These are phyloP conservation scores for Nesoenas mayeri DNA, from an alignment of 2,113 vertebrate species.

Conservation along the genomic window DNA sequence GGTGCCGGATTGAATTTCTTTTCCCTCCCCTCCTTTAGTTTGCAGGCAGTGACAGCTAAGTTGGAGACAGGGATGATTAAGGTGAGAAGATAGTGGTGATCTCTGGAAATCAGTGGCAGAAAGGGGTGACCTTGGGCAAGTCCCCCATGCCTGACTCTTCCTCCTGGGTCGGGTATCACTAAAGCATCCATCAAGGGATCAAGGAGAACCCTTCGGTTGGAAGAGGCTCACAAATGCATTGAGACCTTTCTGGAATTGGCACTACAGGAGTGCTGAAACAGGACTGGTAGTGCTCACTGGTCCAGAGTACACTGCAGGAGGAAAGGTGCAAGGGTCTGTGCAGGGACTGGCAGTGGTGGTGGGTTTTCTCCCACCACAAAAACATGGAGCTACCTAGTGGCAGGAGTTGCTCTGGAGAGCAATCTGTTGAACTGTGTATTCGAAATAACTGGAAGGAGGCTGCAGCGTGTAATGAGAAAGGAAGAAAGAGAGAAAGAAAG, in stretches of 20 bases:
- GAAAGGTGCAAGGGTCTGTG: background rate
- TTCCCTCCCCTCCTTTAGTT: background rate
- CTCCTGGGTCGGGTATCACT: background rate
- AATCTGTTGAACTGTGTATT: constrained; percentile 43
- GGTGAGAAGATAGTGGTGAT: background rate
- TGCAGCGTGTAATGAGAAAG: background rate
- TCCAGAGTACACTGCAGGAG: background rate
- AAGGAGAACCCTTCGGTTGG: background rate
- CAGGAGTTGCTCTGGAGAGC: background rate
- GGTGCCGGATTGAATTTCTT: background rate
- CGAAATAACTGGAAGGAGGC: background rate
- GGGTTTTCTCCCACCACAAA: background rate
- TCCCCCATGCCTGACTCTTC: background rate
- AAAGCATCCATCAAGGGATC: background rate
- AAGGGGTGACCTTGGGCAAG: background rate
- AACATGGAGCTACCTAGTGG: background rate
- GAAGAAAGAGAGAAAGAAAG: background rate
- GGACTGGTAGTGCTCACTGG: fast-evolving
- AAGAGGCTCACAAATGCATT: background rate
- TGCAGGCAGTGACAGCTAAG: background rate
- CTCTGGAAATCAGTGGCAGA: background rate
- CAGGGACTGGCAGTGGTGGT: fast-evolving
- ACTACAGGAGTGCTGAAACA: background rate
- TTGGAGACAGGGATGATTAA: background rate
- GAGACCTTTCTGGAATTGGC: constrained; percentile 22